Evolutionary conservation across 2,888 invertebrate species (phyloP), one percentile per base, ranked within the genome.

Genomic region (Sphecodes monilicornis): DNA sequence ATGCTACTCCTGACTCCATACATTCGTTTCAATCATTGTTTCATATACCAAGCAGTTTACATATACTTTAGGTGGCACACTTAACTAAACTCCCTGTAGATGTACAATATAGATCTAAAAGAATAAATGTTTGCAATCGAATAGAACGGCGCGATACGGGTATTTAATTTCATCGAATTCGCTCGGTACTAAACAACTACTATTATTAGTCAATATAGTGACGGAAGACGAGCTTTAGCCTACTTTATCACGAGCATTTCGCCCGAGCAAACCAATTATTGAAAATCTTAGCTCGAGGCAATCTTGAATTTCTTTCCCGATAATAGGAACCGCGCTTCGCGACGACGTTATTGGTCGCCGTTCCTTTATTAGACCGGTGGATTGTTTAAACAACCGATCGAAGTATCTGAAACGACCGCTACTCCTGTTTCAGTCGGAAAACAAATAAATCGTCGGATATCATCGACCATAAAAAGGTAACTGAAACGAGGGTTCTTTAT

Each of bases 281-380:
- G 66, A 66, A 13, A 66, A 39, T 39, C 66, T 66, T 66, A n/a
- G 66, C 39, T 10, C 66, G 39, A 11, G 39, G 39, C 10, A 66
- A 66, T 66, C 66, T 36, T 39, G 66, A 39, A 66, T 66, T 66
- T 66, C 32, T 36, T 66, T 36, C 66, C 36, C 66, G 36, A 36
- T 66, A 66, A 66, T 66, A n/a, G 66, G 36, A 66, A 66, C 22
- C 36, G 22, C 2, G 26, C 29, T 29, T 13, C 22, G 11, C 10
- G 29, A 29, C 29, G 29, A 6, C 29, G 26, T 60, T 60, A 60
- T 36, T 10, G 22, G 66, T 36, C n/a, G 66, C 32, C 36, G 66
- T n/a, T 39, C 36, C 13, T 36, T 36, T 66, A n/a, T 39, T 36
- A n/a, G 36, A 36, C 13, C 36, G 66, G 2, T 22, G 66, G 36